phyloP scores from a whole-genome alignment of 2,797 vertebrate genomes.

The Apodemus agrarius region DNA sequence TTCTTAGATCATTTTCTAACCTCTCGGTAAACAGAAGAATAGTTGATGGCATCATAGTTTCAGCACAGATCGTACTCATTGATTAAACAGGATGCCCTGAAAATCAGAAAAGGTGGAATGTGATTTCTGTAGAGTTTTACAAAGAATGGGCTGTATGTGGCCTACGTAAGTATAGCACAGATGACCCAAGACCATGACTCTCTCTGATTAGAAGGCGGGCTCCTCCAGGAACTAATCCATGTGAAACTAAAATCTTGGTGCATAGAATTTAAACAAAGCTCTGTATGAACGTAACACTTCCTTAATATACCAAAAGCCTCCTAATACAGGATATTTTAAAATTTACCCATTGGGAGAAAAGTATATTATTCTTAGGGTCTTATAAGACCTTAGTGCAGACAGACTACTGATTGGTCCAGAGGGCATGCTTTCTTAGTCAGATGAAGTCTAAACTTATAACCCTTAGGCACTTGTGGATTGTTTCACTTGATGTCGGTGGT shows the following conservation, averaged over 20 bases:
- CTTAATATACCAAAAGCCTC: constrained; percentile 10
- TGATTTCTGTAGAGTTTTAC: constrained; percentile 56
- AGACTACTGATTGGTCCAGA: background rate
- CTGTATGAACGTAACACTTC: background rate
- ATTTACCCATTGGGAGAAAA: background rate
- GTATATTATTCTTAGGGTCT: background rate
- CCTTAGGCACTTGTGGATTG: background rate
- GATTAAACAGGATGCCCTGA: constrained; percentile 65
- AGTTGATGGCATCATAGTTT: constrained; percentile 67
- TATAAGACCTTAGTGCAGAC: background rate
- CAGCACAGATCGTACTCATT: constrained; percentile 66
- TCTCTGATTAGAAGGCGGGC: constrained; percentile 45
- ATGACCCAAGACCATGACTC: constrained; percentile 16
- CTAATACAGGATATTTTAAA: constrained; percentile 11
- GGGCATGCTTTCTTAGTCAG: background rate
- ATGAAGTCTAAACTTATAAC: constrained; percentile 23
- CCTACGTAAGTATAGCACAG: constrained; percentile 47
- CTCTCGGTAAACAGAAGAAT: constrained; percentile 69
- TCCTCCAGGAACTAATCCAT: constrained; percentile 27
- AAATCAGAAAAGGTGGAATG: constrained; percentile 33
- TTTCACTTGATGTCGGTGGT: background rate
- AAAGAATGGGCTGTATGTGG: constrained; percentile 28
- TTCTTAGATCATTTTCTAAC: constrained; percentile 71
- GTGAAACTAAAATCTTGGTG: constrained; percentile 63
- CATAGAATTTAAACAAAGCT: constrained; percentile 55